Evolutionary conservation across 2,797 vertebrate species (phyloP), one percentile per base, ranked within the genome.

Genomic region (Hephaestus fuliginosus): DNA sequence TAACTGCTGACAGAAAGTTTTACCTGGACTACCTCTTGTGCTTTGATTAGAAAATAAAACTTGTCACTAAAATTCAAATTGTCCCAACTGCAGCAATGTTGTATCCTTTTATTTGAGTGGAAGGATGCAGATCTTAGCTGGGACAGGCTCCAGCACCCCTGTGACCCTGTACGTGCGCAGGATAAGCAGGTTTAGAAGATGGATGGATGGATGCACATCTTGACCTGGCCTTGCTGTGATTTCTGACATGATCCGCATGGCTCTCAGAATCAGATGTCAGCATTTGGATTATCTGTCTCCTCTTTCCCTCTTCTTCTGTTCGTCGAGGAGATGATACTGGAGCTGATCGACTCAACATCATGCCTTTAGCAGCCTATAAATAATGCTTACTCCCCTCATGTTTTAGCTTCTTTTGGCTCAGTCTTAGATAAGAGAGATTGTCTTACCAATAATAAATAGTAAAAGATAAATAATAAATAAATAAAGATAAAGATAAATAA

Each of bases 241-340:
- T 84, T 63, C 53, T 70, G 65, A 70, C 70, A 25, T 15, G 25
- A 10, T 53, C 28, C 78, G 44, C 74, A 48, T 52, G 74, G 70
- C 74, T 71, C 41, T 28, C 1, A 12, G 48, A 25, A 7, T 85
- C 70, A 70, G 33, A 30, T 74, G 55, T 74, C 70, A 30, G 46
- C 0, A 22, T 44, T n/a, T 22, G 61, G 49, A 78, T 78, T 51
- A 57, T 46, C 41, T 17, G 60, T 53, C 74, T 81, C 70, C n/a
- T 61, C 55, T 81, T 78, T 66, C 53, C 41, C 55, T 5, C 18
- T 28, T 30, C 78, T 66, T 81, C 81, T 84, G 78, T 77, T 25
- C 0, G 13, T 68, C 6, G 5, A 49, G 25, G 48, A 36, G 67
- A 28, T 41, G 48, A 71, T 55, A 65, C 60, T n/a, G 25, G 64